Percentiles rank a stretch among this genome's conserved stretches.
Evolutionary conservation across 2,888 invertebrate species (phyloP).

Genomic region (Platypus cylindrus): DNA sequence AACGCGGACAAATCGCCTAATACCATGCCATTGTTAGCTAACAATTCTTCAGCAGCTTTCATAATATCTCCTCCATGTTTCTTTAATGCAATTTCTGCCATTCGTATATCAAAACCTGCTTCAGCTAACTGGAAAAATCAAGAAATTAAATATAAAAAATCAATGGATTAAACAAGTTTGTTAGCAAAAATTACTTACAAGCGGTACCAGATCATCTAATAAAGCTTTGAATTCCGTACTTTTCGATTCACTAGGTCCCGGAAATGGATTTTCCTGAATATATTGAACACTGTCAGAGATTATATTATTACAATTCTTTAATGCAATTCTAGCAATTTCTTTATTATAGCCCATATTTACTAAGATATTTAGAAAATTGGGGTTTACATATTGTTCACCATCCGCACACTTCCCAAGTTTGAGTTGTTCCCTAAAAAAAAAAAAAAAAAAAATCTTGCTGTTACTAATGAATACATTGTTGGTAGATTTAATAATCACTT

Average conservation of each 20-base stretch:
- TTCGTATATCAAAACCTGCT: constrained; percentile 47
- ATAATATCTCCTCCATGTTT: constrained; percentile 42
- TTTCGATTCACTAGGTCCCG: constrained; percentile 33
- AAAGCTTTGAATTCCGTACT: constrained; percentile 28
- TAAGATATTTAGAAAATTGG: constrained; percentile 40
- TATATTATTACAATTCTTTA: constrained; percentile 55
- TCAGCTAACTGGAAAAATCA: constrained; percentile 36
- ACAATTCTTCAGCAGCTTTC: constrained; percentile 46
- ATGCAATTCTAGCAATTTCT: constrained; percentile 45
- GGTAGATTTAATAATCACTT: constrained; percentile 19
- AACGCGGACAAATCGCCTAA: constrained; percentile 23
- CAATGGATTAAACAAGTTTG: not conserved
- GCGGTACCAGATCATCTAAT: constrained; percentile 29
- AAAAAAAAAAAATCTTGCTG: not conserved
- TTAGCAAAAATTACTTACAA: constrained; percentile 19
- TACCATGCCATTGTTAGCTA: constrained; percentile 34
- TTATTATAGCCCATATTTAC: constrained; percentile 57
- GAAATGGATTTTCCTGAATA: constrained; percentile 46
- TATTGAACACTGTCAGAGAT: constrained; percentile 52
- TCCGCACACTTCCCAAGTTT: constrained; percentile 47
- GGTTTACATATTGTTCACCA: constrained; percentile 42
- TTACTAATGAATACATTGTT: not conserved
- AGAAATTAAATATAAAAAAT: not conserved
- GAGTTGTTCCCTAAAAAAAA: constrained; percentile 35
- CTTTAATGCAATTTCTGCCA: constrained; percentile 43